Percentiles rank a stretch among this genome's conserved stretches.
Evolutionary conservation across 2,113 vertebrate genomes (phyloP).

Genomic region (Tamias sibiricus): DNA sequence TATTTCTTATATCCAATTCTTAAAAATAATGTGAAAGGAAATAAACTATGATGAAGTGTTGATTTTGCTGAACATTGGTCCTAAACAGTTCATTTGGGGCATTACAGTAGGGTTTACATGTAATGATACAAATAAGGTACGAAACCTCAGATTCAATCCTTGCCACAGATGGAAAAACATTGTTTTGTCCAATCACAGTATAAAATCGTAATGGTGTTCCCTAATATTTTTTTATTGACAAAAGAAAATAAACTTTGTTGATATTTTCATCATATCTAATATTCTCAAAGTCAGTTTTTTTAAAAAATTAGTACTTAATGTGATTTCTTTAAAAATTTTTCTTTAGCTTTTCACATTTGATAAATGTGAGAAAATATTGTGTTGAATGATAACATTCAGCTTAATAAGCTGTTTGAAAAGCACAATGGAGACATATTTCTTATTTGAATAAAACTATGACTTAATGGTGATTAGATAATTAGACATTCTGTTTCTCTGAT

Average conservation of each 20-base stretch:
- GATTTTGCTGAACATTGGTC: background rate
- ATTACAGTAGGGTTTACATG: background rate
- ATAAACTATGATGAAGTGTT: background rate
- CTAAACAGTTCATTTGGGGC: background rate
- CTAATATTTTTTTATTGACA: background rate
- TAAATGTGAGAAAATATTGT: background rate
- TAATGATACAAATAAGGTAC: background rate
- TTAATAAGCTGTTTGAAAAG: background rate
- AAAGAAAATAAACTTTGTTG: background rate
- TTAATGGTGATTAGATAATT: background rate
- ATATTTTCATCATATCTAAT: background rate
- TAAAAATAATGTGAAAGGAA: conserved; percentile 29
- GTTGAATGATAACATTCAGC: background rate
- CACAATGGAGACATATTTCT: background rate
- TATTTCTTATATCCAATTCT: background rate
- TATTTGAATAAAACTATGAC: background rate
- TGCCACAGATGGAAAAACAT: background rate
- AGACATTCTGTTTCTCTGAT: background rate
- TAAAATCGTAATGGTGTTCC: background rate
- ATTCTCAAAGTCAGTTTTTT: background rate
- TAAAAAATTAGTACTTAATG: background rate
- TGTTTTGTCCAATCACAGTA: background rate
- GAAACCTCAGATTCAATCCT: background rate
- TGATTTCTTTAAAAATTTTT: background rate
- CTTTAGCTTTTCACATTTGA: background rate